phyloP scores from a whole-genome alignment of 1,140 invertebrate species.

The Nixonia krombeini region DNA sequence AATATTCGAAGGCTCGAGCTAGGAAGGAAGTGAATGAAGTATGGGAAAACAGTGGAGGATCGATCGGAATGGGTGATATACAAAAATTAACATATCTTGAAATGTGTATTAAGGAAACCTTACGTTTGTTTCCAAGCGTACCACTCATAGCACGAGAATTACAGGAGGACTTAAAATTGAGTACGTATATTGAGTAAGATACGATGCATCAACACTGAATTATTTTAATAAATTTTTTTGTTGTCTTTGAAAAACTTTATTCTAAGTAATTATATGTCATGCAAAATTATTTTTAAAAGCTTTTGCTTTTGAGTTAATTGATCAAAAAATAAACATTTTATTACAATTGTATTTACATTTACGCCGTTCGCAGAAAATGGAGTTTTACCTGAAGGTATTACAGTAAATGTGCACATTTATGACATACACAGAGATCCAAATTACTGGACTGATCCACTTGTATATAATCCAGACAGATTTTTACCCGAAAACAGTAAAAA shows the following conservation, averaged over 20 bases:
- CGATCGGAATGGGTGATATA: conserved; percentile 24
- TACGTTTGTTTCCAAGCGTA: conserved; percentile 75
- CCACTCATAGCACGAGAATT: conserved; percentile 71
- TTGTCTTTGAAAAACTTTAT: conserved; percentile 9
- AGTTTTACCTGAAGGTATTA: conserved; percentile 63
- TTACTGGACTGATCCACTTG: conserved; percentile 78
- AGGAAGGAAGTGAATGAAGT: conserved; percentile 40
- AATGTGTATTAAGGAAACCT: conserved; percentile 75
- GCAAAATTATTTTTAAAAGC: too few relatives aligned
- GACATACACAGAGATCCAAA: conserved; percentile 71
- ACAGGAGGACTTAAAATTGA: conserved; percentile 61
- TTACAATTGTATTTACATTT: too few relatives aligned
- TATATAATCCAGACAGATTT: conserved; percentile 75
- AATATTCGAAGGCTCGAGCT: conserved; percentile 14
- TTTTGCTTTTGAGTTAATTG: too few relatives aligned
- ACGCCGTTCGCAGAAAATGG: conserved; percentile 25
- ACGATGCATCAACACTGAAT: too few relatives aligned
- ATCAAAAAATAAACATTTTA: too few relatives aligned
- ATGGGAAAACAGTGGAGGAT: conserved; percentile 30
- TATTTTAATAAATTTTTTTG: neutral
- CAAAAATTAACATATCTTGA: conserved; percentile 70
- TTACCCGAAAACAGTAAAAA: conserved; percentile 68
- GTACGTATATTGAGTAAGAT: too few relatives aligned
- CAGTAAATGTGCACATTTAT: conserved; percentile 70
- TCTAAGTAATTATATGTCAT: too few relatives aligned